Base-by-base conservation (phyloP, 2,888 invertebrate species). In the Axea sp. region DNA sequence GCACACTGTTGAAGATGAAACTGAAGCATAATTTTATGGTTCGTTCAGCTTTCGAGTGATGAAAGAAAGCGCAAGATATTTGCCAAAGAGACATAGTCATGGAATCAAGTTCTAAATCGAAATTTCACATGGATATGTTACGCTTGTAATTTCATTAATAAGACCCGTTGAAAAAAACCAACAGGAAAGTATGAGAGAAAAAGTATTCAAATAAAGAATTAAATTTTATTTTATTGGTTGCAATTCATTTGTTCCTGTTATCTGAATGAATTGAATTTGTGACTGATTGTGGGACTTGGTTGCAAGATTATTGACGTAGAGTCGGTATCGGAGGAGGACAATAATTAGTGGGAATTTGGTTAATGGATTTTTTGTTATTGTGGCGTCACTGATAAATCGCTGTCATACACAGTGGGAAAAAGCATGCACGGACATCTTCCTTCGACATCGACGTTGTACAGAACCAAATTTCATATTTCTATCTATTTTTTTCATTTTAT, bases 51-150 rank as follows among this genome's bases (percentile, higher is more conserved):
- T 28, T 68, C 12, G 15, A 15, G 9, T 33, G 30, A 55, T 37
- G 31, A 47, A 51, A 49, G 35, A 55, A 76, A 75, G 76, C 68
- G 76, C 76, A 77, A 78, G 78, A 64, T 76, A 73, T 77, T 82
- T 82, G 81, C 82, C 82, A 82, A 82, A 82, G 82, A 82, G 76
- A 77, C 71, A 73, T 33, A 43, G 60, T 60, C 43, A 22, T 60
- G 43, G 59, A 45, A 69, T 53, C 47, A 47, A 71, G 53, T 71
- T 55, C 62, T 33, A 41, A 47, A 31, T 33, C 30, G 41, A 53
- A 60, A 71, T 37, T 31, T 39, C 4, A 15, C 30, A 15, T 14
- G 1, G 7, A 6, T 17, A 12, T 9, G 14, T 37, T 1, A 7
- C 9, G 37, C 30, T 17, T 31, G 24, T 49, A 19, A 62, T 62